Conservation (phyloP, 1,140 invertebrate species). For the Sinella curviseta region DNA sequence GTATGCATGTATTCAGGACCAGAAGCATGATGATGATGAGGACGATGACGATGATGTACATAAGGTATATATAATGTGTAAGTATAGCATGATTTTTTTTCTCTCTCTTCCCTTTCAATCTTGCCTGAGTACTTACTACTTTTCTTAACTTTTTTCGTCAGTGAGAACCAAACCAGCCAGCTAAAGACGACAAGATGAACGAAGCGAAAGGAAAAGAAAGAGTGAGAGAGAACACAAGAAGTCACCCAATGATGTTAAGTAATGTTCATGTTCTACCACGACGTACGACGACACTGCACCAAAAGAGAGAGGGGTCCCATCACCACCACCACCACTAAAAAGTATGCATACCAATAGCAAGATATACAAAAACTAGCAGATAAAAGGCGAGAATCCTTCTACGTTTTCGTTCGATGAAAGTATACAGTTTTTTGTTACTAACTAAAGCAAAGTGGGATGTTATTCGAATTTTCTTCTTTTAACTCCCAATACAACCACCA, state of each 20-base stretch:
- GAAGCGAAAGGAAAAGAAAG: conserved; percentile 18
- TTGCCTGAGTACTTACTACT: conserved; percentile 2
- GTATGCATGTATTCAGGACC: conserved; percentile 8
- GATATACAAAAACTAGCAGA: no score
- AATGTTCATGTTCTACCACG: background rate
- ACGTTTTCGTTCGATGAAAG: no score
- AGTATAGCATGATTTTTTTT: no score
- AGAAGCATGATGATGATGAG: background rate
- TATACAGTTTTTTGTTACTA: background rate
- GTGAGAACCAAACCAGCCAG: background rate
- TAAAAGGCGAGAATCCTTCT: no score
- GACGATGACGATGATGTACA: background rate
- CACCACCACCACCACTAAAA: background rate
- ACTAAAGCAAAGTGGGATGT: background rate
- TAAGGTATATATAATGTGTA: no score
- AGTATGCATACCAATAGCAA: background rate
- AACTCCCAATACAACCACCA: no score
- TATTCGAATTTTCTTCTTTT: background rate
- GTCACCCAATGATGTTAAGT: conserved; percentile 23
- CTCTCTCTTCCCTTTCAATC: background rate
- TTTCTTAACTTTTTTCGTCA: background rate
- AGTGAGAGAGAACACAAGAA: conserved; percentile 15
- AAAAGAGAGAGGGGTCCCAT: no score
- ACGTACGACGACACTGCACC: background rate
- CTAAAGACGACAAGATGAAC: conserved; percentile 16